Conservation (phyloP, 1,140 invertebrate genomes). For the Danaus melanippus region DNA sequence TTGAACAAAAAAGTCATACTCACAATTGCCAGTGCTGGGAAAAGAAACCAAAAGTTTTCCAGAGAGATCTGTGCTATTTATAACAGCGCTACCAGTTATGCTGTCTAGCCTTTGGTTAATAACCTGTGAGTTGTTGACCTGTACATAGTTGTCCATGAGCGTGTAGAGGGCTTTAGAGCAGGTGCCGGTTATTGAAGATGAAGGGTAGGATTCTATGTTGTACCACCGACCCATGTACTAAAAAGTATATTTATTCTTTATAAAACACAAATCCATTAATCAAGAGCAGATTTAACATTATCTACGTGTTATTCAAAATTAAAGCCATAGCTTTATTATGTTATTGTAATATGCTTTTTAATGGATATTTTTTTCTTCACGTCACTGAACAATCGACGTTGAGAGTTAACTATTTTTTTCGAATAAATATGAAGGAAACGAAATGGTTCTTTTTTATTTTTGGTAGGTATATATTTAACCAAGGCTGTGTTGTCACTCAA, state of each 20-base stretch:
- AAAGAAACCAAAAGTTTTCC: conserved; percentile 49
- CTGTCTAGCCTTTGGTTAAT: conserved; percentile 30
- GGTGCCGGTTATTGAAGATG: conserved; percentile 35
- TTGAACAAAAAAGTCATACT: conserved; percentile 19
- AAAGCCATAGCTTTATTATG: no score
- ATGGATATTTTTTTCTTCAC: no score
- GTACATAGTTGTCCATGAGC: conserved; percentile 22
- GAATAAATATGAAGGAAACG: no score
- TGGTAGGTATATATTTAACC: no score
- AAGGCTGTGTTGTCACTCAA: no score
- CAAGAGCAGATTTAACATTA: no score
- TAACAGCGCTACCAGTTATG: conserved; percentile 29
- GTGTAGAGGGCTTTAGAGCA: conserved; percentile 45
- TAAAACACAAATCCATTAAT: no score
- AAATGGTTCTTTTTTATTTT: no score
- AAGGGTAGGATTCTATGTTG: conserved; percentile 49
- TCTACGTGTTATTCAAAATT: no score
- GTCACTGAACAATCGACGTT: no score
- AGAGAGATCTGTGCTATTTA: conserved; percentile 29
- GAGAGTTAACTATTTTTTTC: no score
- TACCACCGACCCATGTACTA: conserved; percentile 59
- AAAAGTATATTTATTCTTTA: conserved; percentile 19
- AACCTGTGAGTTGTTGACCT: conserved; percentile 52
- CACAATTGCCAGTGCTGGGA: conserved; percentile 35
- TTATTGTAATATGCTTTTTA: no score